A percentile compares a stretch with the other conserved stretches of the same genome.
phyloP scores from a whole-genome alignment of 2,888 invertebrate species.

The Sussaba pulchella region DNA sequence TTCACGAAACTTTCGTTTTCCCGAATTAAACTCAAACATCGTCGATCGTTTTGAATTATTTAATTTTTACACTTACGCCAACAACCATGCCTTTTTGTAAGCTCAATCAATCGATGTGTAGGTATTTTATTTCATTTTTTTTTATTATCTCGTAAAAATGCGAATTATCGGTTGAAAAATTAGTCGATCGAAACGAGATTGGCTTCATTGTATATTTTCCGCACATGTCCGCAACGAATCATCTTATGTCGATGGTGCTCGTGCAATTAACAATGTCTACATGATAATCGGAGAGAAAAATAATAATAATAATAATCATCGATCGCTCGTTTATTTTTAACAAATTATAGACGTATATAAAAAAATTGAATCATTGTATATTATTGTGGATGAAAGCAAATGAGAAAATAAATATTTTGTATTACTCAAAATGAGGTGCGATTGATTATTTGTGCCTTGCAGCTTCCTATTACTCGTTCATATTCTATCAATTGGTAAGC shows the following conservation, averaged over 20 bases:
- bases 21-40: constrained; percentile 7
- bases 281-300: neutral
- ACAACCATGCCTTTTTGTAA: constrained; percentile 40
- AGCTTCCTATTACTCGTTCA: constrained; percentile 62
- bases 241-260: constrained; percentile 1
- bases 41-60: constrained; percentile 39
- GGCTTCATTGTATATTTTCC: constrained; percentile 40
- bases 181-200: constrained; percentile 4
- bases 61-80: constrained; percentile 27
- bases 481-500: constrained; percentile 56
- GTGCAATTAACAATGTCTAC: constrained; percentile 6
- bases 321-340: constrained; percentile 14
- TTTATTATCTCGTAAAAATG: neutral
- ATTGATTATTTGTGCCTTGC: constrained; percentile 46
- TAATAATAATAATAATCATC: neutral
- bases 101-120: constrained; percentile 56
- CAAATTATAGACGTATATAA: constrained; percentile 2
- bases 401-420: constrained; percentile 36
- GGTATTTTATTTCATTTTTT: neutral
- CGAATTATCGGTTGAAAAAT: constrained; percentile 2
- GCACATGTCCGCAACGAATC: constrained; percentile 11
- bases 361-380: constrained; percentile 19
- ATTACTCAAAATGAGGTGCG: constrained; percentile 20
- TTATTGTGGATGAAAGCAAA: constrained; percentile 4
- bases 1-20: constrained; percentile 14